A percentile compares a stretch with the other conserved stretches of the same genome.
Evolutionary conservation across 2,888 invertebrate genomes (phyloP).

Genomic region (Heteromyza rotundicornis): DNA sequence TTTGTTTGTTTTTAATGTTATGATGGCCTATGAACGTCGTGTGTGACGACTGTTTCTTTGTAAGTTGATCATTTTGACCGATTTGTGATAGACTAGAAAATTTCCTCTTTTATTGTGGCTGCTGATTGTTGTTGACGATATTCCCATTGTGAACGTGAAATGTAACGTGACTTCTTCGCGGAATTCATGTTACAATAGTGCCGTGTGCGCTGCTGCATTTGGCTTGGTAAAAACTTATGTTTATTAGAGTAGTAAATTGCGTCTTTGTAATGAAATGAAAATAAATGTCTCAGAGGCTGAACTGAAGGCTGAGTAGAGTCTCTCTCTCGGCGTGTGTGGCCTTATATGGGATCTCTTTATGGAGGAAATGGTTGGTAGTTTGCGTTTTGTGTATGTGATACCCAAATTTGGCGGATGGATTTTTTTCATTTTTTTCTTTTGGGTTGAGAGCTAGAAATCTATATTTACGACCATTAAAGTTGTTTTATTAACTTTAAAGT

Average conservation of each 20-base stretch:
- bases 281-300: too few species aligned
- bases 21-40: too few species aligned
- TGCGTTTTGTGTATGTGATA: too few species aligned
- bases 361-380: too few species aligned
- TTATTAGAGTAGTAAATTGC: neutral
- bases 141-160: neutral
- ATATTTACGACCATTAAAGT: constrained; percentile 8
- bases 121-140: neutral
- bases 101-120: too few species aligned
- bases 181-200: neutral
- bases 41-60: neutral
- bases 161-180: neutral
- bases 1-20: too few species aligned
- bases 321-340: too few species aligned
- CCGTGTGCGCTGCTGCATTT: neutral
- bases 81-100: neutral
- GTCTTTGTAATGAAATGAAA: neutral
- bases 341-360: neutral
- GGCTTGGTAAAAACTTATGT: neutral
- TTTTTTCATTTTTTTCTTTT: too few species aligned
- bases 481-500: neutral
- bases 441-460: constrained; percentile 4
- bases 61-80: neutral
- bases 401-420: too few species aligned
- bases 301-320: constrained; percentile 2